Evolutionary conservation across 2,888 invertebrate species (phyloP), one percentile per base, ranked within the genome.

Genomic region (Exephanes ischioxanthus): DNA sequence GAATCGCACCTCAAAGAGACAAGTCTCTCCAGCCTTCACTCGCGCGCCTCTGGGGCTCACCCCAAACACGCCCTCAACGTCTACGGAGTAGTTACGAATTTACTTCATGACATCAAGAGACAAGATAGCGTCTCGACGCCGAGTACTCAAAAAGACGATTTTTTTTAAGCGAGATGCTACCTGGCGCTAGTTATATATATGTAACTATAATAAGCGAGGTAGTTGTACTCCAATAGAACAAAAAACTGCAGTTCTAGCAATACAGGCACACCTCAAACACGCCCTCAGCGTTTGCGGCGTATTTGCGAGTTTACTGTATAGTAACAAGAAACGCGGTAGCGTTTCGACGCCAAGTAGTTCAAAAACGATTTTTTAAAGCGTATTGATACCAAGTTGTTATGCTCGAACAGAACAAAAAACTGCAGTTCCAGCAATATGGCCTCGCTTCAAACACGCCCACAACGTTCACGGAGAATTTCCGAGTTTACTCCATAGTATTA

Each of bases 1-100:
- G 86, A 94, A 94, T 16, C 88, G 80, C n/a, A 93, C 91, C 88
- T 94, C 93, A 84, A 94, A 94, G 48, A 92, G 80, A 19, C 89
- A 91, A 2, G 92, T 91, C 80, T 92, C 89, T 30, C 91, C 87
- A 0, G 90, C 84, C 4, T 87, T 87, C 41, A 94, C 91, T 63
- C 75, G 87, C 2, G 90, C 83, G 53, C 84, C 86, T 33, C 88
- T 88, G 0, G 94, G 94, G 19, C 79, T 86, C 19, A 94, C 90
- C 37, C 77, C 87, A 85, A 94, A 94, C 33, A 90, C 86, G 19
- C 90, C 86, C 67, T 91, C 88, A 30, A 82, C 71, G 82, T 92
- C 94, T 94, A 84, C 76, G 89, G 1, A 22, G 71, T 51, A 16
- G 61, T 68, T 0, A 3, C 14, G 5, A 41, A 19, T 55, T 30